Evolutionary conservation across 1,140 invertebrate species (phyloP).

Genomic region (Sycobia sp.): DNA sequence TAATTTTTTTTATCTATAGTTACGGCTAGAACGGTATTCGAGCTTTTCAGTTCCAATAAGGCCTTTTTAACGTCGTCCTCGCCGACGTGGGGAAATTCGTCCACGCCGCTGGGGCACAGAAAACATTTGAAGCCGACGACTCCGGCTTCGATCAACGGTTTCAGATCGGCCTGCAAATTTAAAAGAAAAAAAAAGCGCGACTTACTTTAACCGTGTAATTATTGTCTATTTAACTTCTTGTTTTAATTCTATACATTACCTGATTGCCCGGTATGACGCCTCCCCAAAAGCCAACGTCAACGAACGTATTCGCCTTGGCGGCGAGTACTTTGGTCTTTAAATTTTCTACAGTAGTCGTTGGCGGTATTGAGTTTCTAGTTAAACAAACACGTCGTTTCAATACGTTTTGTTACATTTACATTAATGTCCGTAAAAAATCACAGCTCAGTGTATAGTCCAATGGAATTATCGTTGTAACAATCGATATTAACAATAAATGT

Average conservation of each 20-base stretch:
- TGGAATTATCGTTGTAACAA: too few species aligned
- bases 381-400: too few species aligned
- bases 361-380: conserved; percentile 72
- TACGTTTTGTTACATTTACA: too few species aligned
- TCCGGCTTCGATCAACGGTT: conserved; percentile 66
- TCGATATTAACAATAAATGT: too few species aligned
- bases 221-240: conserved; percentile 17
- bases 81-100: conserved; percentile 69
- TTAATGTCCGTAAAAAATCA: too few species aligned
- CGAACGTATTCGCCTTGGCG: conserved; percentile 67
- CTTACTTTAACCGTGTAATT: neutral
- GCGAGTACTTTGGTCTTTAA: conserved; percentile 66
- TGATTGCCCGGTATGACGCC: conserved; percentile 71
- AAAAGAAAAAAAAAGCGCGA: neutral
- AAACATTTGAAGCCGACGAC: conserved; percentile 79
- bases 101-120: conserved; percentile 69
- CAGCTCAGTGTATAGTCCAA: too few species aligned
- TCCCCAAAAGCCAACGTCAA: conserved; percentile 79
- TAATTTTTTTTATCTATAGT: too few species aligned
- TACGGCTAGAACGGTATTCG: conserved; percentile 67
- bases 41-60: conserved; percentile 63
- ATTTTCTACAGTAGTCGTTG: conserved; percentile 69
- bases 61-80: conserved; percentile 64
- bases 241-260: conserved; percentile 48
- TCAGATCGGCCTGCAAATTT: conserved; percentile 63